Evolutionary conservation across 2,888 invertebrate genomes (phyloP), one percentile per base, ranked within the genome.

Genomic region (Malacosoma neustria): DNA sequence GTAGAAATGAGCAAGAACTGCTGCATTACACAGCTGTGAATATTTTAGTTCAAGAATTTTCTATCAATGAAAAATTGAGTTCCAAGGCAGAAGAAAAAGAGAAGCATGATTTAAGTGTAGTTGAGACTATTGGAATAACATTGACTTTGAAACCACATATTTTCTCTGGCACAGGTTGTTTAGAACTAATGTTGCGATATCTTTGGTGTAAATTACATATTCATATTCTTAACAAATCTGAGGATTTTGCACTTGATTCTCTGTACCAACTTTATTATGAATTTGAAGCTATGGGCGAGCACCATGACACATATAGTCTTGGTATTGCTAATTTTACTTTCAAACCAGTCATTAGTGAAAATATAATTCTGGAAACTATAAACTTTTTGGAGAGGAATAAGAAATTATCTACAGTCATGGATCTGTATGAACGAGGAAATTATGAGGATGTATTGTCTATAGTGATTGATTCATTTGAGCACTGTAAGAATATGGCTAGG

Each of bases 401-500:
- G 46, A 80, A 80, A 46, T 65, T 93, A 13, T 88, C 89, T 9
- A 89, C 90, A 49, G 89, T 93, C 1, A 87, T 91, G 63, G 87
- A 88, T 38, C 72, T 93, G n/a, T 92, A 90, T 63, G 88, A 90
- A 13, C 82, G 82, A 11, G 87, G 89, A 31, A 86, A 88, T 35
- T 93, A 91, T 61, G 79, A 87, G 12, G 91, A 92, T 53, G 88
- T 93, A 0, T 85, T 91, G 11, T 74, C 84, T 11, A 90, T 93
- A 46, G 72, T 94, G 1, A 88, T 89, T 59, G 89, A 91, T 48
- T 91, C 91, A 1, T 91, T 92, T 61, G 88, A 88, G 45, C 87
- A 88, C 50, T 85, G 79, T 42, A 84, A 82, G 45, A 57, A 61
- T 30, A 65, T 80, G 52, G 80, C 74, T 13, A 73, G 61, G 33